phyloP scores from a whole-genome alignment of 2,113 vertebrate genomes.

The Phylloscopus trochilus region DNA sequence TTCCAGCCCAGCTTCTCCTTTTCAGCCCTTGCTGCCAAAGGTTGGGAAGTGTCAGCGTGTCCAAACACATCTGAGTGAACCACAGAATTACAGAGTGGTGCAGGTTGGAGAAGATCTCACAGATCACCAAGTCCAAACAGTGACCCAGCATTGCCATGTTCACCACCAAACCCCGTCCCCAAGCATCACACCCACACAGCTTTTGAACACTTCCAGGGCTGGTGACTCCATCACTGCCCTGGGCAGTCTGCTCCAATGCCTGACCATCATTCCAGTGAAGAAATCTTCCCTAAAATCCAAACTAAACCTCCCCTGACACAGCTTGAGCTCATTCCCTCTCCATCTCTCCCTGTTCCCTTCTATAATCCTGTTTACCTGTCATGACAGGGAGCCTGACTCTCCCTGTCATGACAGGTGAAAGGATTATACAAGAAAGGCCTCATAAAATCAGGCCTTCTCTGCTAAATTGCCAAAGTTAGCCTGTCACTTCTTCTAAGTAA shows the following conservation, averaged over 20 bases:
- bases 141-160: fast-evolving
- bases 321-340: fast-evolving
- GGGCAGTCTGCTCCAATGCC: not conserved
- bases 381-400: fast-evolving
- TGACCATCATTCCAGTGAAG: not conserved
- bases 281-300: not conserved
- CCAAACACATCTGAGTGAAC: not conserved
- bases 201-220: not conserved
- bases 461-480: not conserved
- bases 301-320: not conserved
- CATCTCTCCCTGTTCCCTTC: not conserved
- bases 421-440: not conserved
- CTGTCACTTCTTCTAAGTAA: not conserved
- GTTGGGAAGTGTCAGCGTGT: not conserved
- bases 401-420: not conserved
- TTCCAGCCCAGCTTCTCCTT: not conserved
- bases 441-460: not conserved
- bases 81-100: not conserved
- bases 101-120: fast-evolving
- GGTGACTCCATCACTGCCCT: not conserved
- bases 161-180: not conserved
- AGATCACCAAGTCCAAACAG: not conserved
- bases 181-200: fast-evolving
- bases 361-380: no score
- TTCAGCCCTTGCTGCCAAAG: not conserved